Conservation (phyloP, 2,888 invertebrate genomes). For the Oxyteleia sp. region DNA sequence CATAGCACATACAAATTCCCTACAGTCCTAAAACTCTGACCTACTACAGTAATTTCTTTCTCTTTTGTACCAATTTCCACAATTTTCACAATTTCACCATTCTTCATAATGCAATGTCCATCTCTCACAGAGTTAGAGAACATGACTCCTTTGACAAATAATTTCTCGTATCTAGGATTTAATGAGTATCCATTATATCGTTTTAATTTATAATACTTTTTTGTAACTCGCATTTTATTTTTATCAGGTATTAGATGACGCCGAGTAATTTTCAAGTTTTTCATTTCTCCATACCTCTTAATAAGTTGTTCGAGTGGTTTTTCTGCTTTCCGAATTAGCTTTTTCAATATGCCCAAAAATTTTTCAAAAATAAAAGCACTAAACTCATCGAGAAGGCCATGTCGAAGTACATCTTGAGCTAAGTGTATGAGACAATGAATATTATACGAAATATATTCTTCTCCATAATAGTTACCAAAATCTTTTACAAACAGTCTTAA, state of each 20-base stretch:
- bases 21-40: neutral
- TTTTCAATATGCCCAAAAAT: conserved; percentile 27
- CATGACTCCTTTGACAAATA: conserved; percentile 1
- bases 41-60: neutral
- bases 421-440: conserved; percentile 31
- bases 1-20: conserved; percentile 1
- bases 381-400: conserved; percentile 21
- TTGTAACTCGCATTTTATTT: no score
- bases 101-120: neutral
- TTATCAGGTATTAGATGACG: neutral
- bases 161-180: conserved; percentile 11
- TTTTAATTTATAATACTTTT: no score
- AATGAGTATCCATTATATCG: no score
- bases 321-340: conserved; percentile 35
- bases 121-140: neutral
- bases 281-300: conserved; percentile 39
- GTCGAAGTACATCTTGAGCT: conserved; percentile 13
- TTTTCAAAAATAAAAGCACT: conserved; percentile 42
- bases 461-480: conserved; percentile 27
- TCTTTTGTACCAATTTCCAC: conserved; percentile 3
- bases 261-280: conserved; percentile 12
- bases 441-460: conserved; percentile 44
- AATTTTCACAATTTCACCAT: conserved; percentile 5
- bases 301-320: conserved; percentile 31
- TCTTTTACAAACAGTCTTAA: neutral